Conservation (phyloP, 2,888 invertebrate genomes). For the Tridacna crocea region DNA sequence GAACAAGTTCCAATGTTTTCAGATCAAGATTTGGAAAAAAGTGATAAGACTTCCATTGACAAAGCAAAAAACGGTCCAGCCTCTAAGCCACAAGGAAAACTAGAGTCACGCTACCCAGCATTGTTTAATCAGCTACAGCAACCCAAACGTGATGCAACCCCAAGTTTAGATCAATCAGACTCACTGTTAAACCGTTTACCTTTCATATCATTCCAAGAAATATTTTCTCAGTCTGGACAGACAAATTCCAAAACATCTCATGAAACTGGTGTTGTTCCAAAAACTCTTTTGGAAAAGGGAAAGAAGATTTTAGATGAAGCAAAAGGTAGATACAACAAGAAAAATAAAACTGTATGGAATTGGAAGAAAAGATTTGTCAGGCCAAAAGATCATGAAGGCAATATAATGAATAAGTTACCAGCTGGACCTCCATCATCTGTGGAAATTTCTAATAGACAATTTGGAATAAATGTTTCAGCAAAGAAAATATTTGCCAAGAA, state of each 20-base stretch:
- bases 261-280: conserved; percentile 21
- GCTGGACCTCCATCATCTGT: not conserved
- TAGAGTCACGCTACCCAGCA: conserved; percentile 56
- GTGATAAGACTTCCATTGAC: not conserved
- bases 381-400: conserved; percentile 46
- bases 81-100: conserved; percentile 36
- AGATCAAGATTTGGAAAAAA: not conserved
- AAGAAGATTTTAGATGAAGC: conserved; percentile 27
- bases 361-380: conserved; percentile 58
- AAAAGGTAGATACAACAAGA: conserved; percentile 16
- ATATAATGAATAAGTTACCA: conserved; percentile 8
- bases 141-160: conserved; percentile 19
- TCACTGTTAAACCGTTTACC: conserved; percentile 57
- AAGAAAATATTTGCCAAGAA: conserved; percentile 37
- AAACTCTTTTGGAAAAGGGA: conserved; percentile 32
- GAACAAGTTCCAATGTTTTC: conserved; percentile 18
- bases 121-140: conserved; percentile 59
- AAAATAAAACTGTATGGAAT: conserved; percentile 46
- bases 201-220: conserved; percentile 60
- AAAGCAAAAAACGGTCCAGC: not conserved
- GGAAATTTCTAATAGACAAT: not conserved
- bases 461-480: conserved; percentile 14
- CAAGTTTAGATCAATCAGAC: conserved; percentile 29
- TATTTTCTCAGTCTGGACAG: conserved; percentile 43
- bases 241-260: conserved; percentile 19